These are phyloP conservation scores for Eristalis pertinax DNA, from an alignment of 2,888 invertebrate species.

Conservation along the genomic window DNA sequence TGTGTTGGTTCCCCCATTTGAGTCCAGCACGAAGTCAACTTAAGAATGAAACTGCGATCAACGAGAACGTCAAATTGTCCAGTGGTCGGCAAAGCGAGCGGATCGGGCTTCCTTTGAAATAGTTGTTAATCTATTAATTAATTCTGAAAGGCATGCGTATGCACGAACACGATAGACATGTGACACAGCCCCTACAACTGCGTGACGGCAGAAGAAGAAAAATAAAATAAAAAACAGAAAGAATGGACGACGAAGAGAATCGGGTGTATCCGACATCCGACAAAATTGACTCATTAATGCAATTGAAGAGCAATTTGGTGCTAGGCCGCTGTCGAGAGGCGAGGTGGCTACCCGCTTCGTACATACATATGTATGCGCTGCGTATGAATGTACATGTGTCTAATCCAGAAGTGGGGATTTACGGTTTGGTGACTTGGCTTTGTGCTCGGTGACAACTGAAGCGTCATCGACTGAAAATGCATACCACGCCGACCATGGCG, in stretches of 20 bases:
- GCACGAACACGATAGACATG: conserved; percentile 8
- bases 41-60: conserved; percentile 43
- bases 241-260: background rate
- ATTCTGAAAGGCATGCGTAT: conserved; percentile 50
- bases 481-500: conserved; percentile 59
- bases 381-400: background rate
- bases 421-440: conserved; percentile 57
- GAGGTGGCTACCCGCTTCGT: background rate
- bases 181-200: background rate
- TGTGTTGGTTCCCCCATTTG: conserved; percentile 23
- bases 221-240: background rate
- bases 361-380: too few species aligned
- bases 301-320: conserved; percentile 48
- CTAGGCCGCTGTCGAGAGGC: background rate
- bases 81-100: background rate
- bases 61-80: conserved; percentile 38
- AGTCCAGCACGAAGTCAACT: conserved; percentile 41
- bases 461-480: conserved; percentile 63
- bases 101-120: conserved; percentile 22
- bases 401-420: conserved; percentile 24
- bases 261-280: conserved; percentile 24
- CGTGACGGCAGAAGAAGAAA: conserved; percentile 4
- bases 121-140: conserved; percentile 52
- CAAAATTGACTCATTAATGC: conserved; percentile 68
- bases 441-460: conserved; percentile 23